Evolutionary conservation across 1,140 invertebrate species (phyloP).

Genomic region (Ceratosolen solmsi): DNA sequence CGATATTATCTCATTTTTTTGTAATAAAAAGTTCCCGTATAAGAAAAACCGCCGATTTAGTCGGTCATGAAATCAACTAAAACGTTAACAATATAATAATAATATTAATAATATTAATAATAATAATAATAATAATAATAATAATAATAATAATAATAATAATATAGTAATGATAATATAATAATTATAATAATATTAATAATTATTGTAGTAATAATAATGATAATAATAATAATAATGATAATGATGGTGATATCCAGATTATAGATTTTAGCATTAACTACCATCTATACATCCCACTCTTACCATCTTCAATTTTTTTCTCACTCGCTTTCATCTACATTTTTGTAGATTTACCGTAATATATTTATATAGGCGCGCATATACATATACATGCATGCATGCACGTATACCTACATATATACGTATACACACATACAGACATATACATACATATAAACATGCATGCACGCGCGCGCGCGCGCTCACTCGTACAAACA

Average conservation of each 20-base stretch:
- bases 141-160: slow-evolving; percentile 47
- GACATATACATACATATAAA: slow-evolving; percentile 24
- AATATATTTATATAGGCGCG: neutral
- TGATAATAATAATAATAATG: slow-evolving; percentile 47
- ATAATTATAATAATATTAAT: neutral
- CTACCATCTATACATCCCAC: slow-evolving; percentile 26
- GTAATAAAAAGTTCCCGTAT: slow-evolving; percentile 41
- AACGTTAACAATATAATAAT: slow-evolving; percentile 51
- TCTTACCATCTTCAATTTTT: slow-evolving; percentile 27
- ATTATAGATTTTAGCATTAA: slow-evolving; percentile 50
- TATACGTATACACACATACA: slow-evolving; percentile 21
- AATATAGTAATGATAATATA: slow-evolving; percentile 39
- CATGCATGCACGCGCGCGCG: slow-evolving; percentile 9
- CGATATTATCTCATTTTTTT: slow-evolving; percentile 37
- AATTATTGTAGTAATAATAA: neutral
- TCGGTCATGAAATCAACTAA: slow-evolving; percentile 47
- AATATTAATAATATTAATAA: slow-evolving; percentile 46
- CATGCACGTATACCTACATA: slow-evolving; percentile 4
- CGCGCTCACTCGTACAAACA: slow-evolving; percentile 1
- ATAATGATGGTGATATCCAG: slow-evolving; percentile 53
- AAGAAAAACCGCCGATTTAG: slow-evolving; percentile 41
- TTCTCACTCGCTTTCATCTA: slow-evolving; percentile 27
- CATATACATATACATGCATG: slow-evolving; percentile 37
- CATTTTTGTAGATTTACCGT: slow-evolving; percentile 15
- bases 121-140: slow-evolving; percentile 50